phyloP scores from a whole-genome alignment of 2,888 invertebrate species.

The Griposia aprilina region DNA sequence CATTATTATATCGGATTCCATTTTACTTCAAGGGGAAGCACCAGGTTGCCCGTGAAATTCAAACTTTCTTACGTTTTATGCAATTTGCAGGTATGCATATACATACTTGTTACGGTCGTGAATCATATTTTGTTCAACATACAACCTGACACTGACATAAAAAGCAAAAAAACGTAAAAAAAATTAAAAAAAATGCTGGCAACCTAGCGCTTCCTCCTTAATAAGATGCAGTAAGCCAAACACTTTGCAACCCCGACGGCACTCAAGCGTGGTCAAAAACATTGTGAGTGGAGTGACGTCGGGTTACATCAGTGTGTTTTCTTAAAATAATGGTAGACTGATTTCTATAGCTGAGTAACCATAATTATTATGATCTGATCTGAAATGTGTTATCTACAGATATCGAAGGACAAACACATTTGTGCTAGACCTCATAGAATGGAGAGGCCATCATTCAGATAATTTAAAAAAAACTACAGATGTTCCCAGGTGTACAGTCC shows the following conservation, averaged over 20 bases:
- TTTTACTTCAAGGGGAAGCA: too few species aligned
- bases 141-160: too few species aligned
- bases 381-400: background rate
- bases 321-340: background rate
- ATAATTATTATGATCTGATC: background rate
- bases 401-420: background rate
- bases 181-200: too few species aligned
- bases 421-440: background rate
- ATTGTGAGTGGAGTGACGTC: background rate
- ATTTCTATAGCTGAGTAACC: conserved; percentile 18
- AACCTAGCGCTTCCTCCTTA: too few species aligned
- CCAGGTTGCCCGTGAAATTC: too few species aligned
- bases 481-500: background rate
- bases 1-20: background rate
- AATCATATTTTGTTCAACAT: too few species aligned
- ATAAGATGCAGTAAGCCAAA: background rate
- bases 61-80: too few species aligned
- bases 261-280: background rate
- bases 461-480: background rate
- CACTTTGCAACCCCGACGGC: too few species aligned
- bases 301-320: background rate
- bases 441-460: background rate
- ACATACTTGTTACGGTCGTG: too few species aligned
- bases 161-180: too few species aligned
- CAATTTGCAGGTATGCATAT: too few species aligned